A percentile compares a stretch with the other conserved stretches of the same genome.
phyloP scores from a whole-genome alignment of 2,888 invertebrate species.

The Luperina nickerlii region DNA sequence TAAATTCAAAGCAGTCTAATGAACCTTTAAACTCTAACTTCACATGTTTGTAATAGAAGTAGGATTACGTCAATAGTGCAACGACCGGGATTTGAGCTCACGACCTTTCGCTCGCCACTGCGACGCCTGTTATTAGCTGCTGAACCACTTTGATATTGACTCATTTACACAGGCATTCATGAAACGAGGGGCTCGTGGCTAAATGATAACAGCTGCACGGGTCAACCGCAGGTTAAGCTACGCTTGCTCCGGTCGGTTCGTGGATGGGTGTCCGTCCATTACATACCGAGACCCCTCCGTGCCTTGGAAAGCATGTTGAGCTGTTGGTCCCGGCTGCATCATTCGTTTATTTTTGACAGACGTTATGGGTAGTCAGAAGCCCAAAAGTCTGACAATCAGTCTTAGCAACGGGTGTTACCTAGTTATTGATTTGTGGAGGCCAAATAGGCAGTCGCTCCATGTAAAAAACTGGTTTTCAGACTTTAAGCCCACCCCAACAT shows the following conservation, averaged over 20 bases:
- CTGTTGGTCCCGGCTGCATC: too few relatives aligned
- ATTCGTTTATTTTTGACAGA: too few relatives aligned
- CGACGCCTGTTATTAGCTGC: conserved; percentile 6
- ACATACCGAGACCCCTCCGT: too few relatives aligned
- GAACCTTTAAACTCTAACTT: background rate
- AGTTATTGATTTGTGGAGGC: background rate
- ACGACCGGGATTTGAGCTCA: conserved; percentile 24
- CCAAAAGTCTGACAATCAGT: background rate
- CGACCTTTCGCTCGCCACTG: conserved; percentile 22
- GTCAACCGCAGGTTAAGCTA: background rate
- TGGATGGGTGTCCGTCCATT: background rate
- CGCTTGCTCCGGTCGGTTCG: background rate
- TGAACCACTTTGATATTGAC: background rate
- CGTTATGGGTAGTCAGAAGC: too few relatives aligned
- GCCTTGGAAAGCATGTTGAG: too few relatives aligned
- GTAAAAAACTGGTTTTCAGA: background rate
- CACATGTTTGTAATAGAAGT: background rate
- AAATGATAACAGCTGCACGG: background rate
- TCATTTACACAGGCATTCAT: background rate
- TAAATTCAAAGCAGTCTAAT: background rate
- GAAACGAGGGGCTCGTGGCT: background rate
- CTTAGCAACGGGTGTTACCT: background rate
- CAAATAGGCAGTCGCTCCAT: background rate
- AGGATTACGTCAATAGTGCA: conserved; percentile 4
- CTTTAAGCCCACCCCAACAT: background rate